Evolutionary conservation across 2,113 vertebrate genomes (phyloP), one percentile per base, ranked within the genome.

Genomic region (Pardalotus punctatus): DNA sequence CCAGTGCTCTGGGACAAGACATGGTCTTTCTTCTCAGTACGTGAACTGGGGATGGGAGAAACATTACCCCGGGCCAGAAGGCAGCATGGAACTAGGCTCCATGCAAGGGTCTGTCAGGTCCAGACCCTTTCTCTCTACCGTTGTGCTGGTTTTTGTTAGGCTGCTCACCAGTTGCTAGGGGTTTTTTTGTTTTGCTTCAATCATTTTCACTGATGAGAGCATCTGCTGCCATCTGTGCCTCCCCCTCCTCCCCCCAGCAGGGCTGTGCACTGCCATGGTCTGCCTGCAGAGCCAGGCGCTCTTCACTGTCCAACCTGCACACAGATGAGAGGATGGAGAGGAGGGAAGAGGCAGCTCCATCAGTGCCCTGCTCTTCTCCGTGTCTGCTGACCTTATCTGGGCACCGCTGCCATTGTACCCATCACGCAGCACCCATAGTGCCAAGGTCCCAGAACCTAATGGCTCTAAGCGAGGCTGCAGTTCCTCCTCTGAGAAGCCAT

Each of bases 211-310:
- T 94, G 94, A 83, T 90, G 93, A 95, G 93, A 97, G 95, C 95
- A 96, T 97, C 94, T 96, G 95, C 94, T 95, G 93, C 96, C 96
- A 96, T 97, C 95, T 97, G 96, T 93, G 92, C 80, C 76, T 92
- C 62, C 61, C 58, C 14, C 53, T 87, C 83, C 92, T 88, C 73
- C 80, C 71, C 64, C 58, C 24, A 0, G 57, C 85, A 87, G 53
- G 61, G 61, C 96, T 81, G 58, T 0, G 0, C 57, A 60, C 79
- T 0, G 1, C 86, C 2, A 1, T 7, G 28, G 22, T 79, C 61
- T 76, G 91, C 64, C 51, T 43, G 86, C 82, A 45, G 82, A 88
- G 65, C 86, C 16, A 2, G 70, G 65, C 3, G 0, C 47, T 72
- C 53, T 7, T 45, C 53, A 6, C 31, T 50, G 29, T 18, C 66